These are phyloP conservation scores for Lepeophtheirus nordmannii DNA, from an alignment of 2,888 invertebrate species.

Conservation along the genomic window DNA sequence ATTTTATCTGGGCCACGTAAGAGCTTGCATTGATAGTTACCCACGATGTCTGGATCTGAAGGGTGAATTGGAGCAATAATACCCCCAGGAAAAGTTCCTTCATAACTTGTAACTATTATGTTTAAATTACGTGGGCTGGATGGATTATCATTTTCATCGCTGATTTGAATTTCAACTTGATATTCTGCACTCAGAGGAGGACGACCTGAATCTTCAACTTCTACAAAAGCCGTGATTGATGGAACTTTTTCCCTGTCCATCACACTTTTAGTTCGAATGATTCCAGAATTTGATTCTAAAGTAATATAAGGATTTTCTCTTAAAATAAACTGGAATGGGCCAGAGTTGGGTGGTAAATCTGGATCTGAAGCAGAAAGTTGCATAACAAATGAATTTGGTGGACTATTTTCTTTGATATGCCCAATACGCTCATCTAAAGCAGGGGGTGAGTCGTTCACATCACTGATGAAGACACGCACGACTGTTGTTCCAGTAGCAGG, in stretches of 20 bases:
- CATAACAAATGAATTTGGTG: slow-evolving; percentile 62
- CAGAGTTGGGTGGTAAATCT: slow-evolving; percentile 75
- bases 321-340: slow-evolving; percentile 66
- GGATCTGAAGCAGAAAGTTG: slow-evolving; percentile 73
- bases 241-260: slow-evolving; percentile 69
- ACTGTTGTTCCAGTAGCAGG: slow-evolving; percentile 80
- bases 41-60: slow-evolving; percentile 73
- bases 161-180: slow-evolving; percentile 53
- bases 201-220: slow-evolving; percentile 72
- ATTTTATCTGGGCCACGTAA: slow-evolving; percentile 37
- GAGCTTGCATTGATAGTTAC: slow-evolving; percentile 71
- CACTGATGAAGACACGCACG: slow-evolving; percentile 59
- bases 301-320: slow-evolving; percentile 56
- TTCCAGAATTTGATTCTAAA: slow-evolving; percentile 61
- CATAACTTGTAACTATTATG: slow-evolving; percentile 44
- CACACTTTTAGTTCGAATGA: slow-evolving; percentile 57
- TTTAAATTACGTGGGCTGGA: slow-evolving; percentile 66
- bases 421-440: slow-evolving; percentile 60
- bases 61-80: slow-evolving; percentile 82
- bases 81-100: slow-evolving; percentile 53
- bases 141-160: slow-evolving; percentile 81
- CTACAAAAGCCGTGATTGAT: slow-evolving; percentile 54
- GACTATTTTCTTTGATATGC: slow-evolving; percentile 69
- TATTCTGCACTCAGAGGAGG: slow-evolving; percentile 64
- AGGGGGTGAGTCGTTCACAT: slow-evolving; percentile 88